Evolutionary conservation across 2,888 invertebrate genomes (phyloP), one percentile per base, ranked within the genome.

Genomic region (Chaetogeoica ovagalla): DNA sequence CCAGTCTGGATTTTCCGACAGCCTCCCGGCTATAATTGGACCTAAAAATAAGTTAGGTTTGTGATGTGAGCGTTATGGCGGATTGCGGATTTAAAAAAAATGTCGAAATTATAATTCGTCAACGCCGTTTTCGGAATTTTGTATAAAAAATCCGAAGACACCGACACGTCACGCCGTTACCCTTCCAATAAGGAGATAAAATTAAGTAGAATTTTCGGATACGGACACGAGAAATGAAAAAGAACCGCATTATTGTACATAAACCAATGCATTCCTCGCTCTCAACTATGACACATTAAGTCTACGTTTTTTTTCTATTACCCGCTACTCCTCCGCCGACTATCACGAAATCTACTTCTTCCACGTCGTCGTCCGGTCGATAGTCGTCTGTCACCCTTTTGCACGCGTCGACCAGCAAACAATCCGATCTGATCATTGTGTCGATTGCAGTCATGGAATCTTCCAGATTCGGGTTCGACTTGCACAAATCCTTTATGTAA

Each of bases 21-120:
- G 84, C 62, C 89, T 84, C 72, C 86, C 86, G 0, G 89, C 89
- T 11, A 89, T 83, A 19, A 88, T 87, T 4, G 88, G 86, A 19
- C 89, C 89, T 9, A 87, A 48, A 48, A 9, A 48, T 30, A 30
- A 4, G 1, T 1, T 30, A 4, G 30, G 30, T 30, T 30, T 30
- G 4, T n/a, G 43, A 43, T 7, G 43, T 11, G 43, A 30, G 30
- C 30, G 30, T 30, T 30, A 30, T 30, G 4, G 30, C 30, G 4
- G 30, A 30, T 2, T 30, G 30, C 30, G 30, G 30, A 30, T 30
- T 30, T 30, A 30, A 30, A 30, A 30, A 30, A 30, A 30, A 30
- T 30, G 30, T 30, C 30, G 1, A 30, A 30, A 30, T 30, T 30
- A 30, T 30, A 30, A 30, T 30, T 30, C 30, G 30, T 30, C 30